A percentile compares a stretch with the other conserved stretches of the same genome.
These are phyloP conservation scores for Drosophila testacea DNA, from an alignment of 2,888 invertebrate species.

Conservation along the genomic window DNA sequence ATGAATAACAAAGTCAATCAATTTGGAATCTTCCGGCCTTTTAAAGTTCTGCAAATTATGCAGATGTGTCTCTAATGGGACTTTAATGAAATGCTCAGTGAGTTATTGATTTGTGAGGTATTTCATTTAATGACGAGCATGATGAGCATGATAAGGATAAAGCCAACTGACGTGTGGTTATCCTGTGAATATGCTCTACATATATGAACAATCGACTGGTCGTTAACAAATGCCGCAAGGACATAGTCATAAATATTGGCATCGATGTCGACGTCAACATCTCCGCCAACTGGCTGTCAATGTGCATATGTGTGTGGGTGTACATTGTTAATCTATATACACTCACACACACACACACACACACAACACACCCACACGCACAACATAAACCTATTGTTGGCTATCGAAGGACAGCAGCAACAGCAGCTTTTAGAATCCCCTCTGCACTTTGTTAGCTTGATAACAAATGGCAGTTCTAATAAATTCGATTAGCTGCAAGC, in stretches of 20 bases:
- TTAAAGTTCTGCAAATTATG: constrained; percentile 24
- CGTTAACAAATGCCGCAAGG: constrained; percentile 44
- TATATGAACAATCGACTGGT: constrained; percentile 23
- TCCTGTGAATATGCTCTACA: background rate
- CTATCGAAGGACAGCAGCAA: constrained; percentile 12
- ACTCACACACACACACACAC: too few species aligned
- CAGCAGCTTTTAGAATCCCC: constrained; percentile 4
- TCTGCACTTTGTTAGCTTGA: constrained; percentile 57
- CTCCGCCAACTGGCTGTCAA: constrained; percentile 8
- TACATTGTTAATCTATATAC: too few species aligned
- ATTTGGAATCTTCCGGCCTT: background rate
- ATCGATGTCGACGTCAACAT: constrained; percentile 35
- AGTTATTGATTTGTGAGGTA: constrained; percentile 37
- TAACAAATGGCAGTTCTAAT: constrained; percentile 69
- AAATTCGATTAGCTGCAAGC: constrained; percentile 76
- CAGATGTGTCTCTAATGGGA: constrained; percentile 16
- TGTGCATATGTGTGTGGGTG: background rate
- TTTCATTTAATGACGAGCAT: constrained; percentile 37
- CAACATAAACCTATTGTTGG: constrained; percentile 56
- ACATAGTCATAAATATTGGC: constrained; percentile 68
- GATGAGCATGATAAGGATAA: constrained; percentile 51
- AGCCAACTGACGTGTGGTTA: constrained; percentile 22
- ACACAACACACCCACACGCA: constrained; percentile 24
- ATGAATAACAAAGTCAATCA: constrained; percentile 7
- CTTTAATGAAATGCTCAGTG: constrained; percentile 39